Evolutionary conservation across 2,888 invertebrate species (phyloP).

Genomic region (Cryptus armator): DNA sequence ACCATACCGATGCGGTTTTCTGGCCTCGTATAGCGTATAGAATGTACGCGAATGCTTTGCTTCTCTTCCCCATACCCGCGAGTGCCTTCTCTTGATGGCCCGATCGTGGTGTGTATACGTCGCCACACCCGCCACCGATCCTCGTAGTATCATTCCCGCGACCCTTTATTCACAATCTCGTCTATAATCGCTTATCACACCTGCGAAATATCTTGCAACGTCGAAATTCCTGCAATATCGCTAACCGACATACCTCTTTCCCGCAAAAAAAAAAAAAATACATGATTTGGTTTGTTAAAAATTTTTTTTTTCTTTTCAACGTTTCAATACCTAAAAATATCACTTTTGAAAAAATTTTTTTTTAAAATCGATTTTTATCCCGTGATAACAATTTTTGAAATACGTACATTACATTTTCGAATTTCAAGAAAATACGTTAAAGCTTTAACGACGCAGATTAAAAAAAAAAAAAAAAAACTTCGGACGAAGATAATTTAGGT

Average conservation of each 20-base stretch:
- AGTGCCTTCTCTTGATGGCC: slow-evolving; percentile 31
- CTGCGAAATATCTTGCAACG: slow-evolving; percentile 25
- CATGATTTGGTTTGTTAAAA: too few relatives aligned
- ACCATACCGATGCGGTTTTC: slow-evolving; percentile 31
- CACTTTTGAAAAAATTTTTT: too few relatives aligned
- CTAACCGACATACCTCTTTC: not conserved
- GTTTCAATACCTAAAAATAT: too few relatives aligned
- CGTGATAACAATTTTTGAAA: too few relatives aligned
- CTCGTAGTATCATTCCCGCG: slow-evolving; percentile 48
- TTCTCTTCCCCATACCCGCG: slow-evolving; percentile 13
- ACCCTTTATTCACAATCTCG: slow-evolving; percentile 40
- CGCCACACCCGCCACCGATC: slow-evolving; percentile 63
- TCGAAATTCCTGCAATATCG: not conserved
- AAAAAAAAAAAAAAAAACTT: slow-evolving; percentile 57
- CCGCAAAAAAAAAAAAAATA: too few relatives aligned
- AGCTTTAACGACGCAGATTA: slow-evolving; percentile 42
- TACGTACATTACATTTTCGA: too few relatives aligned
- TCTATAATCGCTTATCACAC: slow-evolving; percentile 15
- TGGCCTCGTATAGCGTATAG: not conserved
- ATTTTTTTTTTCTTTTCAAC: too few relatives aligned
- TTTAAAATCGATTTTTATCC: too few relatives aligned
- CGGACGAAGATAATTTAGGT: too few relatives aligned
- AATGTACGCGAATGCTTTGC: not conserved
- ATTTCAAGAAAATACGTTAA: slow-evolving; percentile 31
- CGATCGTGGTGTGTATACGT: slow-evolving; percentile 54